phyloP scores from a whole-genome alignment of 2,888 invertebrate genomes.

The Agrotis segetum region DNA sequence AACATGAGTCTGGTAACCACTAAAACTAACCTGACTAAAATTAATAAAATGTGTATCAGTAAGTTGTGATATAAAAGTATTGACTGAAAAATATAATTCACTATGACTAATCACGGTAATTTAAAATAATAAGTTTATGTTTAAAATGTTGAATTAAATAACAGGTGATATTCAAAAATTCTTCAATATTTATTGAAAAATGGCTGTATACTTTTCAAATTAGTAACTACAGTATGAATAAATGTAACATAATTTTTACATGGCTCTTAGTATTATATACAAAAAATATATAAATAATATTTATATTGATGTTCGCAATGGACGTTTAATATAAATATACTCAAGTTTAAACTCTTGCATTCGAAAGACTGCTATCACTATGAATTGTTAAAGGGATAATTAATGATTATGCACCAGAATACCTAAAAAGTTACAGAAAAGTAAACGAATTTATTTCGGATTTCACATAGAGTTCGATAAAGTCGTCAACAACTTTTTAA shows the following conservation, averaged over 20 bases:
- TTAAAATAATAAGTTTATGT: conserved; percentile 14
- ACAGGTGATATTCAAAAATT: conserved; percentile 47
- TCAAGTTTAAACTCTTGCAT: conserved; percentile 37
- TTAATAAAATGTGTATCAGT: conserved; percentile 35
- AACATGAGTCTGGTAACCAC: conserved; percentile 60
- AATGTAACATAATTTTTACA: conserved; percentile 53
- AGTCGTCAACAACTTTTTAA: conserved; percentile 41
- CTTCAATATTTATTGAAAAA: conserved; percentile 43
- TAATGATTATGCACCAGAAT: conserved; percentile 52
- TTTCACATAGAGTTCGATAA: conserved; percentile 15
- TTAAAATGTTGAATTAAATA: conserved; percentile 44
- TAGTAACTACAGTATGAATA: conserved; percentile 56
- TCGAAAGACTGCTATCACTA: conserved; percentile 47
- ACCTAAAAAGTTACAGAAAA: conserved; percentile 31
- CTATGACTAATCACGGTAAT: conserved; percentile 29
- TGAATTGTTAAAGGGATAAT: conserved; percentile 31
- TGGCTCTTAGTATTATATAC: conserved; percentile 57
- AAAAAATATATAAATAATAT: conserved; percentile 60
- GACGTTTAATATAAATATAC: conserved; percentile 45
- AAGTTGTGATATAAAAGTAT: conserved; percentile 34
- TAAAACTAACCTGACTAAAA: conserved; percentile 51
- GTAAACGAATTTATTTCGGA: conserved; percentile 28
- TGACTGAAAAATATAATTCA: conserved; percentile 28
- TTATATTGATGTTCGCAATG: conserved; percentile 44
- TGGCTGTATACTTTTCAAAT: conserved; percentile 44